phyloP scores from a whole-genome alignment of 2,888 invertebrate genomes.

The Esperia sulphurella region DNA sequence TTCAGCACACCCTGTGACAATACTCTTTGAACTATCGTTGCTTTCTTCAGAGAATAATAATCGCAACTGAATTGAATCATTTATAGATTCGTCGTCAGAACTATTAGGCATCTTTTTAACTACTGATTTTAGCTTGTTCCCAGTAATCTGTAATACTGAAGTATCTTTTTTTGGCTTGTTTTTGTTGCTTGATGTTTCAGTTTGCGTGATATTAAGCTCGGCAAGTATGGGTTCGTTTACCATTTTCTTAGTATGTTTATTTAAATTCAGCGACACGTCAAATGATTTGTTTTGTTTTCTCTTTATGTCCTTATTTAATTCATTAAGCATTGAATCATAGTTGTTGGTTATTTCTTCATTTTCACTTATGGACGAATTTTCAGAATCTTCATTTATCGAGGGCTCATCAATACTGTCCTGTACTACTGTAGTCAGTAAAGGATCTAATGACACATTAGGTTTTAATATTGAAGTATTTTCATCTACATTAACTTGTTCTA shows the following conservation, averaged over 20 bases:
- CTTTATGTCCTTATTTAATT: constrained; percentile 41
- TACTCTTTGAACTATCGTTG: constrained; percentile 36
- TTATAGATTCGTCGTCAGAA: constrained; percentile 29
- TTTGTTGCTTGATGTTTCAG: constrained; percentile 34
- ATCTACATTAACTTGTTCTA: constrained; percentile 44
- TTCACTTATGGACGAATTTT: constrained; percentile 38
- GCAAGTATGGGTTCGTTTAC: constrained; percentile 45
- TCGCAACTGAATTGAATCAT: constrained; percentile 57
- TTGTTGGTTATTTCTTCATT: constrained; percentile 57
- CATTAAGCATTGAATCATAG: constrained; percentile 54
- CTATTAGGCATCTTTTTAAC: constrained; percentile 11
- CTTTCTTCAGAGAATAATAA: constrained; percentile 64
- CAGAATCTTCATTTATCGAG: neutral
- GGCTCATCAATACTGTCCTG: constrained; percentile 22
- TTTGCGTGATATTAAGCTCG: constrained; percentile 56
- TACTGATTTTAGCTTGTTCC: constrained; percentile 1
- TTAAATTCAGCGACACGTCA: constrained; percentile 50
- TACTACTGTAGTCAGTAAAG: constrained; percentile 39
- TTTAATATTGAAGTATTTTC: constrained; percentile 38
- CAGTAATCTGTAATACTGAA: neutral
- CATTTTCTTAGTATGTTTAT: constrained; percentile 42
- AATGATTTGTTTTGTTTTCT: constrained; percentile 28
- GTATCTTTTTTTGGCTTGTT: constrained; percentile 6
- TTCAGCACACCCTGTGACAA: constrained; percentile 14
- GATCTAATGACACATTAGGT: constrained; percentile 44